phyloP scores from a whole-genome alignment of 92 coral and sea anemone species.

The Parazoanthus darwini region DNA sequence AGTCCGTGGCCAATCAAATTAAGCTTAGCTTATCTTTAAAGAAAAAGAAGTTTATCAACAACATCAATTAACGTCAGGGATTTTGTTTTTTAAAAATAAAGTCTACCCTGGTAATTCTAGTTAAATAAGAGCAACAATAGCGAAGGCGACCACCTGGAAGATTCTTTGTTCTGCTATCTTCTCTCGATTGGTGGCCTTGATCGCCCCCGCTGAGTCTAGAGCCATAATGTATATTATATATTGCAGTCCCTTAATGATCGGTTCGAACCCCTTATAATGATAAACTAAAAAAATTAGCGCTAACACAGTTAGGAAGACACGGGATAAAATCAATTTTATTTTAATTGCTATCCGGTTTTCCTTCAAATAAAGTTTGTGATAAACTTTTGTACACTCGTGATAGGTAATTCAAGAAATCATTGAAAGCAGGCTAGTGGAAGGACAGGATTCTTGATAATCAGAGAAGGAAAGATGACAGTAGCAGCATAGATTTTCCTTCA shows the following conservation, averaged over 20 bases:
- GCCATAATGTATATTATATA: neutral
- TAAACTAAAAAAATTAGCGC: neutral
- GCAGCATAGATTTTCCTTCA: neutral
- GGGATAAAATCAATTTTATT: neutral
- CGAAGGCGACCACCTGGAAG: neutral
- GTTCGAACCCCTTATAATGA: neutral
- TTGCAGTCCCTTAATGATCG: neutral
- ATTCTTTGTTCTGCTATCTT: neutral
- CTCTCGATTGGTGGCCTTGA: neutral
- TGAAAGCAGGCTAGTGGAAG: no score
- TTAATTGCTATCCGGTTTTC: neutral
- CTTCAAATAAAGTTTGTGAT: neutral
- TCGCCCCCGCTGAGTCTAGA: neutral
- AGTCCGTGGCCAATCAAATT: neutral
- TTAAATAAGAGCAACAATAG: neutral
- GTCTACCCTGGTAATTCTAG: slow-evolving; percentile 8
- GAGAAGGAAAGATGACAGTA: neutral
- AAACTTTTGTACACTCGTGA: neutral
- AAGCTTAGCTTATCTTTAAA: neutral
- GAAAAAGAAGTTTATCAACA: neutral
- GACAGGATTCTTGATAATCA: no score
- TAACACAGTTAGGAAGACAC: neutral
- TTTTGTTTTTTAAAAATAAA: neutral
- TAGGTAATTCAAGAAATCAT: no score
- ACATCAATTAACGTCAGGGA: neutral